Base-by-base conservation (phyloP, 2,113 vertebrate species). In the Hipposideros armiger region DNA sequence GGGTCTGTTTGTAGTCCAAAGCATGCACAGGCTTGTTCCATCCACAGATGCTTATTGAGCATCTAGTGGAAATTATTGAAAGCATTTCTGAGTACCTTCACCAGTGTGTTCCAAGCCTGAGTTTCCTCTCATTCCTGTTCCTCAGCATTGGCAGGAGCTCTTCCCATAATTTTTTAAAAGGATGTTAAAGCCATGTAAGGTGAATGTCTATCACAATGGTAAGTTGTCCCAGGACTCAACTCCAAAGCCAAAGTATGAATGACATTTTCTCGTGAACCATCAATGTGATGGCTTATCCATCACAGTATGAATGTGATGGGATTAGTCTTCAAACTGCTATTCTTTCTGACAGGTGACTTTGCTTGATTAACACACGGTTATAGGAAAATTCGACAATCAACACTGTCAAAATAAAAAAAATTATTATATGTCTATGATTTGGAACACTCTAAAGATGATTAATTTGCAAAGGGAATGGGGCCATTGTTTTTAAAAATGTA, bases 371-470 rank as follows among this genome's bases (percentile, higher is more conserved):
- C 17, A 50, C n/a, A 40, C 17, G 14, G 8, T 45, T 87, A 22
- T 0, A 84, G 62, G 82, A 84, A 22, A 92, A 87, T 20, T 7
- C 70, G 15, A 56, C 1, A 4, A 84, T 67, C 47, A 60, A 32
- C 58, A 52, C 19, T 87, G 72, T 81, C 64, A 89, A 91, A 93
- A 90, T 66, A 58, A 95, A 90, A 36, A 36, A 74, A 45, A 78
- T 56, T 60, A 78, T 92, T 60, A n/a, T 56, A 50, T 80, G 8
- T 67, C 17, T 50, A 19, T 81, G 19, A 87, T 85, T 96, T 94
- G 47, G n/a, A 95, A 87, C 72, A 74, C 50, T 88, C 26, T 94
- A 87, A 83, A 81, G 58, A 67, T 93, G 73, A 92, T 96, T 90
- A 77, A 87, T 95, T 84, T 90, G 22, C n/a, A 47, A 50, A 90